phyloP scores from a whole-genome alignment of 2,113 vertebrate genomes.

The Condylura cristata region DNA sequence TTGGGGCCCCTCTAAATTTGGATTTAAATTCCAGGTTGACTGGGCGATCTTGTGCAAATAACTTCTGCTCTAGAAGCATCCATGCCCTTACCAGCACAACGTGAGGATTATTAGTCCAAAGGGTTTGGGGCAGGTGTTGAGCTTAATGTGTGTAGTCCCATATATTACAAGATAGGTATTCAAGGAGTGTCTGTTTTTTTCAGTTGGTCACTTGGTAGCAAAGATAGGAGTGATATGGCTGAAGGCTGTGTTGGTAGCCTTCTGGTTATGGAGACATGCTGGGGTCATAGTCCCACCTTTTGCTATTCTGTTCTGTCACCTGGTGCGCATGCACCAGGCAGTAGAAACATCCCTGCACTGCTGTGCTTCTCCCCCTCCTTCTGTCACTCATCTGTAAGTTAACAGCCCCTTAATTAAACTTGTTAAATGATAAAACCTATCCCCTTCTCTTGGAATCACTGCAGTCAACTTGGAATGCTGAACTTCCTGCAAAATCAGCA shows the following conservation, averaged over 20 bases:
- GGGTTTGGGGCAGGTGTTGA: not conserved
- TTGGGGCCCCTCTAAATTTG: not conserved
- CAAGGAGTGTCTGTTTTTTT: not conserved
- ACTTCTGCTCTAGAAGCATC: not conserved
- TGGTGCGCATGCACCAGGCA: not conserved
- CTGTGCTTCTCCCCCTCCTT: not conserved
- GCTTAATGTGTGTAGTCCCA: not conserved
- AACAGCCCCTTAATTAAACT: not conserved
- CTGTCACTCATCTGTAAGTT: too few relatives aligned
- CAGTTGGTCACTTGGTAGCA: not conserved
- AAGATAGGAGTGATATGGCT: not conserved
- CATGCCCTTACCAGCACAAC: not conserved
- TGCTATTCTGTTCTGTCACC: not conserved
- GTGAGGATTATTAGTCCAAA: not conserved
- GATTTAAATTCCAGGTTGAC: not conserved
- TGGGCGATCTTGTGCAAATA: not conserved
- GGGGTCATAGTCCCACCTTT: not conserved
- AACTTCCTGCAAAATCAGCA: not conserved
- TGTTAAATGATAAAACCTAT: not conserved
- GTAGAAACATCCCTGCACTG: not conserved
- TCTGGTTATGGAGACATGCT: not conserved
- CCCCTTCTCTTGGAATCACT: not conserved
- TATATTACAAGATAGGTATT: not conserved
- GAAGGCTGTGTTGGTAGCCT: not conserved
- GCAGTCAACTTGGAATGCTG: not conserved